Percentiles rank a stretch among this genome's conserved stretches.
Evolutionary conservation across 2,888 invertebrate genomes (phyloP).

Genomic region (Hedychridium roseum): DNA sequence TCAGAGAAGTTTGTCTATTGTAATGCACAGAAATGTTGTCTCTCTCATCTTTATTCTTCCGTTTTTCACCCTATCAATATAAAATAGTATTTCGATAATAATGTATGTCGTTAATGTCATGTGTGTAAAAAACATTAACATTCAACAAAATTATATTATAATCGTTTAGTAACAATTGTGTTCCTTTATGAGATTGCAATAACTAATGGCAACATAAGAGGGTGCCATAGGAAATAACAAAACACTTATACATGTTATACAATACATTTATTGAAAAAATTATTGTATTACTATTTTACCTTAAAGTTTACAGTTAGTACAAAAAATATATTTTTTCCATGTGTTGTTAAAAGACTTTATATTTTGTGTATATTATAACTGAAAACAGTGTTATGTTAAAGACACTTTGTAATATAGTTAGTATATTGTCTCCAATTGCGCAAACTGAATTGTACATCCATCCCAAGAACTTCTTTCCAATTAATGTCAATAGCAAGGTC

Average conservation of each 20-base stretch:
- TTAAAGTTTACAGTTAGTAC: constrained; percentile 47
- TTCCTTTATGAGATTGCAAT: no score
- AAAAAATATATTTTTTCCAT: constrained; percentile 56
- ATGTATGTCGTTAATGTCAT: no score
- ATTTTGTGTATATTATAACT: background rate
- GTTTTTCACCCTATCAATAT: no score
- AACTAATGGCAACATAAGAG: no score
- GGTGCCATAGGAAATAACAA: no score
- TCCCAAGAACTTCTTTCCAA: constrained; percentile 44
- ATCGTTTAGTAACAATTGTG: no score
- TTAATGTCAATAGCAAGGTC: constrained; percentile 44
- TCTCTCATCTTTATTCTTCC: no score
- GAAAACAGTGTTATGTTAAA: background rate
- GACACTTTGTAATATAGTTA: constrained; percentile 29
- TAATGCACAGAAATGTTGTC: no score
- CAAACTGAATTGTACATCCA: constrained; percentile 39
- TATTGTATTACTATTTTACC: constrained; percentile 33
- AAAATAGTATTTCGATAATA: no score
- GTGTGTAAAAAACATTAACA: no score
- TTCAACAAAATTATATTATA: no score
- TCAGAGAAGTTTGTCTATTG: no score
- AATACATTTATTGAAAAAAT: constrained; percentile 48
- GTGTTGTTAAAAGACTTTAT: constrained; percentile 12
- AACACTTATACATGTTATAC: background rate
- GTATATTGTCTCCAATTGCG: constrained; percentile 51